Base-by-base conservation (phyloP, 2,113 vertebrate genomes). In the Leiothrix lutea region DNA sequence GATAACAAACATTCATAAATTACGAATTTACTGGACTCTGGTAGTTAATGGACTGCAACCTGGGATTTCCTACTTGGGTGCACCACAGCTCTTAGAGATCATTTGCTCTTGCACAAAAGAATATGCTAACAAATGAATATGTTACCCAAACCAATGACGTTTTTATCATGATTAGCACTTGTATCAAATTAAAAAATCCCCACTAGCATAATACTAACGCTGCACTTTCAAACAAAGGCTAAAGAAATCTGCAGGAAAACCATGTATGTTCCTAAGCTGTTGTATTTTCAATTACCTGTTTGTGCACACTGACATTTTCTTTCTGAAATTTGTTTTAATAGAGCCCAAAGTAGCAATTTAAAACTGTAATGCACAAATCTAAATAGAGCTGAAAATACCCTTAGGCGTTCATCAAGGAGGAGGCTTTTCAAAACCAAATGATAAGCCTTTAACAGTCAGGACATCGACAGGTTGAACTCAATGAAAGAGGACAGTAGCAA, bases 241-340 rank as follows among this genome's bases (percentile, higher is more conserved):
- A 78, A 78, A 18, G 36, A 93, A 92, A 90, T 54, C 69, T 74
- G 24, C 56, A 29, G 64, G 69, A 94, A 94, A 93, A 65, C 14
- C 0, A 0, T 50, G 65, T 92, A 86, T 83, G n/a, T 75, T 93
- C 80, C 69, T 61, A 86, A 54, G 64, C 72, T 84, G 72, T 65
- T 72, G 36, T 92, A 75, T 93, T 97, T 96, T 80, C 87, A 78
- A 90, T 96, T 92, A 93, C 88, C 75, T 92, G 56, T 79, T 90
- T 84, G 57, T 88, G 92, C 75, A 93, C 66, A 74, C 53, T 95
- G 86, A 79, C 83, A 92, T 96, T 96, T 96, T 93, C 64, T 78
- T 93, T 82, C 65, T 80, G 80, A 92, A 95, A 86, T 90, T 58
- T 88, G 57, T 90, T 95, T 96, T 94, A 96, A 96, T 94, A 88